Conservation (phyloP, 2,888 invertebrate species). For the Tipula confusa region DNA sequence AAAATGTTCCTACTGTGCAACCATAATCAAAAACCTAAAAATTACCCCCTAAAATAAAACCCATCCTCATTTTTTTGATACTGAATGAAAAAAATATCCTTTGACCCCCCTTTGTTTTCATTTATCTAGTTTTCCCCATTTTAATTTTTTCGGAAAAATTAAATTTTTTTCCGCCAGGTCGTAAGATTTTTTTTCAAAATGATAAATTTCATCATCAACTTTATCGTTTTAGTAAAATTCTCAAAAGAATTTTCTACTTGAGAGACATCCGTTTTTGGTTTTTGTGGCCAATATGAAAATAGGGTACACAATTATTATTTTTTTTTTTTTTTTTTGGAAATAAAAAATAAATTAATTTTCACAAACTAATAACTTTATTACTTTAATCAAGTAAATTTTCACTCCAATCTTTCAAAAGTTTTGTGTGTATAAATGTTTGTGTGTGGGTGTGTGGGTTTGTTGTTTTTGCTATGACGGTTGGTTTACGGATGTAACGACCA, state of each 20-base stretch:
- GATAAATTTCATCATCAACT: background rate
- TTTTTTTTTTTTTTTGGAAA: background rate
- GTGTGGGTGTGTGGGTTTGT: no score
- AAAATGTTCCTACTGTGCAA: background rate
- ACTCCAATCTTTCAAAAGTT: background rate
- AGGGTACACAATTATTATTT: background rate
- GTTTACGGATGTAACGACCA: background rate
- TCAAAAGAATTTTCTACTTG: background rate
- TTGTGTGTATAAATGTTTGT: no score
- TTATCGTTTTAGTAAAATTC: background rate
- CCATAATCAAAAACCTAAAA: background rate
- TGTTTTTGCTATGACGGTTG: background rate
- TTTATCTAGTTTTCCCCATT: background rate
- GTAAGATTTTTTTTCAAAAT: background rate
- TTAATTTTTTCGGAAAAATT: background rate
- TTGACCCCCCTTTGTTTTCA: conserved; percentile 1
- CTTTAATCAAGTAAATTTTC: background rate
- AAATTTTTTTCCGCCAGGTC: background rate
- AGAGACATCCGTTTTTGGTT: background rate
- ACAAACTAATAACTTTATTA: background rate
- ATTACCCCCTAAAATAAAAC: background rate
- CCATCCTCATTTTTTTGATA: background rate
- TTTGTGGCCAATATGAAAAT: background rate
- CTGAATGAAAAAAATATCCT: background rate
- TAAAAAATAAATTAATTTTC: background rate